phyloP scores from a whole-genome alignment of 2,113 vertebrate species.

The Callionymus lyra region DNA sequence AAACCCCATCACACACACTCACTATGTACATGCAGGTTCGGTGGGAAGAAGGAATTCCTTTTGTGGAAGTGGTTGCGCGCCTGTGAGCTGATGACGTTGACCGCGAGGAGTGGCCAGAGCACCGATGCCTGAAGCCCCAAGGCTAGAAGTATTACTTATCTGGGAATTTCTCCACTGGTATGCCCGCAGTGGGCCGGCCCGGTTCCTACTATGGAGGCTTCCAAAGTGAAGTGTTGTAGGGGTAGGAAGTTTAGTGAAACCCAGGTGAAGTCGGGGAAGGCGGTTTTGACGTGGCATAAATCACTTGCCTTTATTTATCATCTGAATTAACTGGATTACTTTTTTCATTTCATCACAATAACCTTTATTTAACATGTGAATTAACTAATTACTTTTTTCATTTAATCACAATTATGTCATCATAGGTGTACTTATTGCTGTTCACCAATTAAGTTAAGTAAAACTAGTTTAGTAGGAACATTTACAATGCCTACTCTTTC shows the following conservation, averaged over 20 bases:
- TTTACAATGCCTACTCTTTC: no score
- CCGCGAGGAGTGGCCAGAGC: slow-evolving; percentile 37
- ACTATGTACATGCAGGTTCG: slow-evolving; percentile 37
- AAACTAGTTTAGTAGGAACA: no score
- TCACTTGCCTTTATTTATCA: no score
- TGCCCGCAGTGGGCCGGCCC: slow-evolving; percentile 45
- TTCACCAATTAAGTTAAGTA: no score
- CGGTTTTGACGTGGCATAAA: no score
- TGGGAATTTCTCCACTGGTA: slow-evolving; percentile 68
- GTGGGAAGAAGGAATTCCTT: slow-evolving; percentile 75
- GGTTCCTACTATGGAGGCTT: slow-evolving; percentile 33
- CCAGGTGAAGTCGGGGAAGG: slow-evolving; percentile 4
- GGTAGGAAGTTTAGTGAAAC: slow-evolving; percentile 5
- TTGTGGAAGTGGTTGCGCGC: slow-evolving; percentile 67
- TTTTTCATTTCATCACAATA: no score
- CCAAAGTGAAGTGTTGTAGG: slow-evolving; percentile 17
- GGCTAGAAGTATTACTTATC: slow-evolving; percentile 65
- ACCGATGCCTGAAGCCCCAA: slow-evolving; percentile 50
- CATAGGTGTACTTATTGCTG: no score
- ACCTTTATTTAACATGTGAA: no score
- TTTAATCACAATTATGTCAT: no score
- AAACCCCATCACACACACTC: slow-evolving; percentile 35
- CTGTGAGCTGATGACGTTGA: slow-evolving; percentile 50
- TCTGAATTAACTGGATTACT: no score
- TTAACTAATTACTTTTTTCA: no score